phyloP scores from a whole-genome alignment of 1,140 invertebrate species.

The Chlorops oryzae region DNA sequence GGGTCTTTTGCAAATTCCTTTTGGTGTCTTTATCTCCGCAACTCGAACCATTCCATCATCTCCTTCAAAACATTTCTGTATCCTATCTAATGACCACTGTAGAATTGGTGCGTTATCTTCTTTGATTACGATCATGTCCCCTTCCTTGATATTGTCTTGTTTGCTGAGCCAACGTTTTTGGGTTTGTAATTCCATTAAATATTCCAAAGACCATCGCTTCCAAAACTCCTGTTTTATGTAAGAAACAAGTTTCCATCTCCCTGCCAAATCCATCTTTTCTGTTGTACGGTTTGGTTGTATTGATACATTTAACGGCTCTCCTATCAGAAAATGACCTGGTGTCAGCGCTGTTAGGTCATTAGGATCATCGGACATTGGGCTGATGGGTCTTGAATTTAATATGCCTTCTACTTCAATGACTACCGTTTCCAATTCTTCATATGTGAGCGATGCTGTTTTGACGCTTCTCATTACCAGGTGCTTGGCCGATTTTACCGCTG shows the following conservation, averaged over 20 bases:
- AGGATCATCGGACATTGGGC: not conserved
- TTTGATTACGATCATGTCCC: conserved; percentile 19
- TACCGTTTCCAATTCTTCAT: too few relatives aligned
- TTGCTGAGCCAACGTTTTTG: too few relatives aligned
- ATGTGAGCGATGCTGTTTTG: conserved; percentile 2
- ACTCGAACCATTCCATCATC: conserved; percentile 11
- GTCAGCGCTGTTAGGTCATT: too few relatives aligned
- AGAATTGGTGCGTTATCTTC: conserved; percentile 21
- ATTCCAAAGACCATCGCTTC: not conserved
- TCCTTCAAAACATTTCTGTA: conserved; percentile 10
- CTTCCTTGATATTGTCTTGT: conserved; percentile 15
- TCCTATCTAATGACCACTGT: conserved; percentile 28
- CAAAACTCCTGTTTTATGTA: not conserved
- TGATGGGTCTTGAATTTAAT: not conserved
- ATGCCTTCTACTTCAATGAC: not conserved
- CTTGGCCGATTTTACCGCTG: conserved; percentile 1
- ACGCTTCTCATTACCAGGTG: not conserved
- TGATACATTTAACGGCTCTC: not conserved
- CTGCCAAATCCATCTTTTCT: not conserved
- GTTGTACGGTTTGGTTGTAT: too few relatives aligned
- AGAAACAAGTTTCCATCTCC: not conserved
- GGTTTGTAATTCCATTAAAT: not conserved
- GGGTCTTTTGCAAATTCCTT: conserved; percentile 1
- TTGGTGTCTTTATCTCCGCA: conserved; percentile 7
- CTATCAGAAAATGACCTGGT: too few relatives aligned